Conservation (phyloP, 2,888 invertebrate genomes). For the Xestia rhomboidea region DNA sequence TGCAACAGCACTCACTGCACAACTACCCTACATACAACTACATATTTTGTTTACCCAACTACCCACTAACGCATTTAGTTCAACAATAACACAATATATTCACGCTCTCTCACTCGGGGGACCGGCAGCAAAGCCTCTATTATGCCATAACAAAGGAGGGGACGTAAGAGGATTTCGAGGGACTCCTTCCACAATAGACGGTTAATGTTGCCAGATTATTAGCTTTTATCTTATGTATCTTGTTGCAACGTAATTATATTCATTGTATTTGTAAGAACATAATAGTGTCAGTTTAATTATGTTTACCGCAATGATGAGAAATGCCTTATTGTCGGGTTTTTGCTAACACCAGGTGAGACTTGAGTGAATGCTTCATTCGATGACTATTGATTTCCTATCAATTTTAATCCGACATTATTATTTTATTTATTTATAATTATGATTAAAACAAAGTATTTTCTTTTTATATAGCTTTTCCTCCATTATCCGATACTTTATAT, state of each 20-base stretch:
- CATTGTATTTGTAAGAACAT: not conserved
- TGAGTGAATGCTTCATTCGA: not conserved
- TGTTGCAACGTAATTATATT: conserved; percentile 19
- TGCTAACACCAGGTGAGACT: not conserved
- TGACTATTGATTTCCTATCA: not conserved
- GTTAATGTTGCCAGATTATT: conserved; percentile 42
- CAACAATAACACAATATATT: conserved; percentile 53
- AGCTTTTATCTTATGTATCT: conserved; percentile 30
- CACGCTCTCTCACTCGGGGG: conserved; percentile 38
- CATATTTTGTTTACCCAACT: conserved; percentile 19
- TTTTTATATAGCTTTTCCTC: conserved; percentile 10
- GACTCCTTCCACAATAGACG: conserved; percentile 28
- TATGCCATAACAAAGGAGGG: conserved; percentile 57
- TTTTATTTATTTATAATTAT: not conserved
- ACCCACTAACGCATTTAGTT: conserved; percentile 19
- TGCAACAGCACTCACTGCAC: not conserved
- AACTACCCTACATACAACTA: not conserved
- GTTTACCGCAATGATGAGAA: not conserved
- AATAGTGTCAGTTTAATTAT: not conserved
- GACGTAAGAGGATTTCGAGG: conserved; percentile 63
- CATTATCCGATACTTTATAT: conserved; percentile 30
- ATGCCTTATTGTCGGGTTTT: not conserved
- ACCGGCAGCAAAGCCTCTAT: conserved; percentile 44
- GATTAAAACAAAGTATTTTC: not conserved
- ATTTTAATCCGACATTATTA: not conserved